Conservation (phyloP, 2,888 invertebrate species). For the Lymantria dispar region DNA sequence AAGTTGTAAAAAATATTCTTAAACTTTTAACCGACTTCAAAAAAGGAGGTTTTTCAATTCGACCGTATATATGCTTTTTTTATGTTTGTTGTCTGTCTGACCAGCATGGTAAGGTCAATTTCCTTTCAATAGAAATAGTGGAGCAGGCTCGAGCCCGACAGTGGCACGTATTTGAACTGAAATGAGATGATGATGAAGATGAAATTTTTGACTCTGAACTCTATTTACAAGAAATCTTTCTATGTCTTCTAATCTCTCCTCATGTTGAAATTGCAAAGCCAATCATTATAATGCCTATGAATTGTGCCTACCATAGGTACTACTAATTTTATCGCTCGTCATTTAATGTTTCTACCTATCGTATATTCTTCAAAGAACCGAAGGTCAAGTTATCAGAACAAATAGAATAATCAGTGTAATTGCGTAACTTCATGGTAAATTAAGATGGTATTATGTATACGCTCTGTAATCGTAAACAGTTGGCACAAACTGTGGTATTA, state of each 20-base stretch:
- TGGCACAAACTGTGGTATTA: background rate
- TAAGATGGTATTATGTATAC: background rate
- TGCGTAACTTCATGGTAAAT: background rate
- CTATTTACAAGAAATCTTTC: too few relatives aligned
- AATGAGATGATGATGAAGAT: too few relatives aligned
- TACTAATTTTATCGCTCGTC: constrained; percentile 1
- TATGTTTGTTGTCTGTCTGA: too few relatives aligned
- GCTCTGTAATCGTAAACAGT: background rate
- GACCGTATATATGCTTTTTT: too few relatives aligned
- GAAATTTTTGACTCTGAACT: too few relatives aligned
- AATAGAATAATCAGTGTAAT: background rate
- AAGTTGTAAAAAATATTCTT: too few relatives aligned
- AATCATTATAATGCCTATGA: background rate
- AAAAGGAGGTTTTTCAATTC: too few relatives aligned
- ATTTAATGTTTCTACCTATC: constrained; percentile 1
- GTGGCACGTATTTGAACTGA: too few relatives aligned
- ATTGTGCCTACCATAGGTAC: background rate
- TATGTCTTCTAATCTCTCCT: background rate
- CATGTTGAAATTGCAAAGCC: background rate
- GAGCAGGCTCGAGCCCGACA: too few relatives aligned
- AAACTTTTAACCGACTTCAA: too few relatives aligned
- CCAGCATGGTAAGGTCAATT: too few relatives aligned
- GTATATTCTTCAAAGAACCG: constrained; percentile 5
- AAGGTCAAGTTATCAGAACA: constrained; percentile 11
- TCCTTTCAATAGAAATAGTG: too few relatives aligned